Evolutionary conservation across 2,888 invertebrate genomes (phyloP), one percentile per base, ranked within the genome.

Genomic region (Siphlonurus alternatus): DNA sequence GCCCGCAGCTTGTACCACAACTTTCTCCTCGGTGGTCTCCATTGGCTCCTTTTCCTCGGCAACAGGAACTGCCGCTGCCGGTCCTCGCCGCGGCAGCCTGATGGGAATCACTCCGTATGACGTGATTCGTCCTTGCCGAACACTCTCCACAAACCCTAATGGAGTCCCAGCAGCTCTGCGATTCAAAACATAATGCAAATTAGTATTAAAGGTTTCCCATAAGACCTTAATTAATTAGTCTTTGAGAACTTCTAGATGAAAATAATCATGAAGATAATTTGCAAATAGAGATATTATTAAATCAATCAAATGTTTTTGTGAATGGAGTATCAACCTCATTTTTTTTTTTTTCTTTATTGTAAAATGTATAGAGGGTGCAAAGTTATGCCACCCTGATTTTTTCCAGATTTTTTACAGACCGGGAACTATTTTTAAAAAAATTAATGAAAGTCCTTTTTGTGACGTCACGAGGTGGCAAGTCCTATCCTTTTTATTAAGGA

Each of bases 121-220:
- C 25, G 75, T 74, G 10, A 75, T 66, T 67, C 74, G 75, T 54
- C 75, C 72, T 2, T 70, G 65, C 18, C 74, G 67, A 67, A 77
- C 75, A 53, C 73, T 73, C 22, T 76, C 72, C 23, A 73, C 71
- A 38, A 78, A 73, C 61, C 74, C 73, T 25, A 66, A 65, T 1
- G 67, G 66, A 54, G 68, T 68, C 1, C 69, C 68, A 63, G 70
- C 67, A 67, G 74, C 74, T 22, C 74, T 75, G 61, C 63, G 56
- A 69, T n/a, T n/a, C n/a, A n/a, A n/a, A 67, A 64, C 59, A 24
- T 54, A 59, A 56, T 23, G 18, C 64, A 65, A 20, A 23, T 25
- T 53, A 53, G 59, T n/a, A 63, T 20, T 20, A 59, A 61, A 61
- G 3, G 23, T 66, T 19, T 66, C 64, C 59, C 65, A n/a, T n/a